Conservation (phyloP, 2,113 vertebrate species). For the Sakesphorus luctuosus region DNA sequence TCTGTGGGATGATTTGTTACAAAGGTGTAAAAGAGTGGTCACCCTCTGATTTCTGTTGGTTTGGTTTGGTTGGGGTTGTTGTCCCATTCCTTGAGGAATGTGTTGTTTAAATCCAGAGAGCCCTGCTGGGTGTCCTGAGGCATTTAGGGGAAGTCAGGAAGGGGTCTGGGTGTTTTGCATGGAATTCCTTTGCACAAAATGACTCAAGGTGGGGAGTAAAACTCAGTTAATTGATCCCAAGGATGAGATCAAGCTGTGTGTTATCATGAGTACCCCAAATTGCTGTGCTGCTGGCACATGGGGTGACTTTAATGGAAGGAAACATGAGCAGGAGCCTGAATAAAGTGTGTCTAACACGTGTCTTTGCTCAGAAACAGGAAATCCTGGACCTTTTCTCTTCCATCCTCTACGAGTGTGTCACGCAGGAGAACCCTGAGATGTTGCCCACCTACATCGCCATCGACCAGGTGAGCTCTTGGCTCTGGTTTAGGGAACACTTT, state of each 20-base stretch:
- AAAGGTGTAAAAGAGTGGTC: not conserved
- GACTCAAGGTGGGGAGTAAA: not conserved
- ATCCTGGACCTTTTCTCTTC: conserved; percentile 90
- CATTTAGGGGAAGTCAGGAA: not conserved
- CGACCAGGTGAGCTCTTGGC: conserved; percentile 84
- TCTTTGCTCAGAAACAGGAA: conserved; percentile 84
- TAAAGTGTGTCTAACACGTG: not conserved
- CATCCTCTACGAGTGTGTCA: conserved; percentile 95
- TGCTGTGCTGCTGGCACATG: not conserved
- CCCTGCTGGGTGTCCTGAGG: not conserved
- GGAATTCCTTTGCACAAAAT: not conserved
- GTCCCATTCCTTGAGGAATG: not conserved
- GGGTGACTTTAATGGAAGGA: not conserved
- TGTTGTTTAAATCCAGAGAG: not conserved
- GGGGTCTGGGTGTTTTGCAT: not conserved
- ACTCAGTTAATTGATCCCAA: not conserved
- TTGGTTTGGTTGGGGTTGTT: not conserved
- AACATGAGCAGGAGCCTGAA: not conserved
- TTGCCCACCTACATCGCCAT: conserved; percentile 94
- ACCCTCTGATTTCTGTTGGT: not conserved
- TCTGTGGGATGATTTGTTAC: not conserved
- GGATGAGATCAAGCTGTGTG: not conserved
- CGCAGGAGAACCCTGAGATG: conserved; percentile 97
- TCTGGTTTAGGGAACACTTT: not conserved
- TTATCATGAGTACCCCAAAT: not conserved